phyloP scores from a whole-genome alignment of 2,888 invertebrate genomes.

The Plemyria rubiginata region DNA sequence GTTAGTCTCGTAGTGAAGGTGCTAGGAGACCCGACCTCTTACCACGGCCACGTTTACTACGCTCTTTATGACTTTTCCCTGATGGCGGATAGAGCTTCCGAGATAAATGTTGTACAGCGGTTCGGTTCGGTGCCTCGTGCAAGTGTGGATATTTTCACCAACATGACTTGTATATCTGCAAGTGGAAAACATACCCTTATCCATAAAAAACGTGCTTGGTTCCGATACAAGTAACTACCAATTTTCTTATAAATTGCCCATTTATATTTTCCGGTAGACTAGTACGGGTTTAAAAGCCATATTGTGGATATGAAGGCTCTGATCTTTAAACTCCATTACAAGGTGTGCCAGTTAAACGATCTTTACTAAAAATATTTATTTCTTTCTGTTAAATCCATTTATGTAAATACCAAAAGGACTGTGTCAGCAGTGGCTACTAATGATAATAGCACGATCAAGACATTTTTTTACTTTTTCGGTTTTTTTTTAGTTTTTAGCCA shows the following conservation, averaged over 20 bases:
- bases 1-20: conserved; percentile 34
- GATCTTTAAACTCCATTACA: conserved; percentile 36
- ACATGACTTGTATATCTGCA: neutral
- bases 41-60: conserved; percentile 35
- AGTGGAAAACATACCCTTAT: neutral
- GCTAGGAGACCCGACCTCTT: conserved; percentile 33
- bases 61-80: conserved; percentile 36
- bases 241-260: conserved; percentile 11
- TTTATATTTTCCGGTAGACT: conserved; percentile 9
- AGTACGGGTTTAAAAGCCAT: conserved; percentile 32
- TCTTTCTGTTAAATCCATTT: too few relatives aligned
- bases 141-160: neutral
- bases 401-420: too few relatives aligned
- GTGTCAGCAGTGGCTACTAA: too few relatives aligned
- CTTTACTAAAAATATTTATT: neutral
- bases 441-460: too few relatives aligned
- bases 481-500: too few relatives aligned
- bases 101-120: conserved; percentile 14
- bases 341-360: neutral
- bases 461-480: too few relatives aligned
- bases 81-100: conserved; percentile 23
- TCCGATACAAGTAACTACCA: neutral
- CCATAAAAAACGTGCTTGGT: neutral
- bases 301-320: conserved; percentile 34
- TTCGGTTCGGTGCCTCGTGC: neutral